Evolutionary conservation across 2,888 invertebrate species (phyloP).

Genomic region (Spialia ferax): DNA sequence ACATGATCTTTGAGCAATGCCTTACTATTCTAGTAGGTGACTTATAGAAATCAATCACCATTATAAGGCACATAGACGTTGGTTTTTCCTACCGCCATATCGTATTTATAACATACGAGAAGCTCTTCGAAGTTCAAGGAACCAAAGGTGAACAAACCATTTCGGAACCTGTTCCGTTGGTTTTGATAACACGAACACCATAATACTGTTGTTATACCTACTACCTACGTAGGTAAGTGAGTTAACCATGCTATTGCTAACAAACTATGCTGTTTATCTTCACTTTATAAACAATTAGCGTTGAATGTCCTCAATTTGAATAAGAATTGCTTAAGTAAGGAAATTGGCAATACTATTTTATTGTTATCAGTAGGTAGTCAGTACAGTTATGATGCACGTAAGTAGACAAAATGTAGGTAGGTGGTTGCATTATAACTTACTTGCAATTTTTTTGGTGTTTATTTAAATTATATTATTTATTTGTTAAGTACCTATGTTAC

Average conservation of each 20-base stretch:
- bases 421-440: too few relatives aligned
- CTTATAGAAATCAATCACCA: too few relatives aligned
- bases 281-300: constrained; percentile 4
- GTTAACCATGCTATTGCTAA: neutral
- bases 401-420: too few relatives aligned
- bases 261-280: constrained; percentile 6
- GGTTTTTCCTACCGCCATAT: neutral
- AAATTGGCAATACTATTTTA: neutral
- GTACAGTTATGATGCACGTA: too few relatives aligned
- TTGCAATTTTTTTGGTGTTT: too few relatives aligned
- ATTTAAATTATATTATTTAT: neutral
- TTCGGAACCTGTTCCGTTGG: constrained; percentile 51
- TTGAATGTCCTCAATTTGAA: constrained; percentile 5
- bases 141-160: constrained; percentile 53
- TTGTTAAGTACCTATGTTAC: too few relatives aligned
- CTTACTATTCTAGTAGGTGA: too few relatives aligned
- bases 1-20: too few relatives aligned
- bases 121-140: constrained; percentile 43
- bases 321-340: constrained; percentile 6
- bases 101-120: neutral
- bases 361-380: neutral
- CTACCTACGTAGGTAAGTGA: neutral
- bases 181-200: constrained; percentile 52
- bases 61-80: too few relatives aligned
- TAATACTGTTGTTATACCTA: constrained; percentile 46